Conservation (phyloP, 2,888 invertebrate genomes). For the Atrina japonica region DNA sequence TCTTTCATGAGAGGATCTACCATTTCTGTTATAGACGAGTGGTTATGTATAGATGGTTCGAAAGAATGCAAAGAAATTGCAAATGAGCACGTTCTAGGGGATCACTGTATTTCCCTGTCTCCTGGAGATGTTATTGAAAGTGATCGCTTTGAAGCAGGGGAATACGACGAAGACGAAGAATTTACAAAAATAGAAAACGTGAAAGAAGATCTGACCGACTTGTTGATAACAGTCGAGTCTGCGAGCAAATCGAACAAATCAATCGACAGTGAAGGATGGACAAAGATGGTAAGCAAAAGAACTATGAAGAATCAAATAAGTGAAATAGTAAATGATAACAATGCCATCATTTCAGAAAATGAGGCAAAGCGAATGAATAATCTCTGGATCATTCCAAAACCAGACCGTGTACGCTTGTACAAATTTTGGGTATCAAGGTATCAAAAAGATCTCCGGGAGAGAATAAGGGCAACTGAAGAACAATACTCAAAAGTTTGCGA, state of each 20-base stretch:
- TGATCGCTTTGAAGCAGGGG: slow-evolving; percentile 10
- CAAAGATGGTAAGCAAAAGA: slow-evolving; percentile 43
- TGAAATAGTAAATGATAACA: slow-evolving; percentile 1
- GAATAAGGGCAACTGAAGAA: slow-evolving; percentile 53
- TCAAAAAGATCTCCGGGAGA: slow-evolving; percentile 43
- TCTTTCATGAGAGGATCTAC: slow-evolving; percentile 34
- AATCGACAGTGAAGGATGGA: slow-evolving; percentile 26
- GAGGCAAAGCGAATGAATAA: background rate
- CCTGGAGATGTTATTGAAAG: slow-evolving; percentile 3
- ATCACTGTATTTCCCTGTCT: background rate
- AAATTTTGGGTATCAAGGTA: slow-evolving; percentile 72
- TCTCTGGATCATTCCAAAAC: slow-evolving; percentile 52
- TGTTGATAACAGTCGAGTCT: background rate
- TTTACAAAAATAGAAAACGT: slow-evolving; percentile 41
- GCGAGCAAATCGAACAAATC: background rate
- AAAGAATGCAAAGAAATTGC: slow-evolving; percentile 12
- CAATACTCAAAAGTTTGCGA: slow-evolving; percentile 56
- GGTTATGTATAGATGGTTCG: slow-evolving; percentile 41
- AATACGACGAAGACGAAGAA: slow-evolving; percentile 47
- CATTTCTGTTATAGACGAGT: slow-evolving; percentile 56
- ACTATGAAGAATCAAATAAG: slow-evolving; percentile 46
- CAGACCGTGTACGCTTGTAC: slow-evolving; percentile 80
- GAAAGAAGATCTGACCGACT: slow-evolving; percentile 26
- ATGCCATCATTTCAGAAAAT: background rate
- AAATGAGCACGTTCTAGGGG: background rate